A percentile compares a stretch with the other conserved stretches of the same genome.
Evolutionary conservation across 2,888 invertebrate species (phyloP).

Genomic region (Tachina lurida): DNA sequence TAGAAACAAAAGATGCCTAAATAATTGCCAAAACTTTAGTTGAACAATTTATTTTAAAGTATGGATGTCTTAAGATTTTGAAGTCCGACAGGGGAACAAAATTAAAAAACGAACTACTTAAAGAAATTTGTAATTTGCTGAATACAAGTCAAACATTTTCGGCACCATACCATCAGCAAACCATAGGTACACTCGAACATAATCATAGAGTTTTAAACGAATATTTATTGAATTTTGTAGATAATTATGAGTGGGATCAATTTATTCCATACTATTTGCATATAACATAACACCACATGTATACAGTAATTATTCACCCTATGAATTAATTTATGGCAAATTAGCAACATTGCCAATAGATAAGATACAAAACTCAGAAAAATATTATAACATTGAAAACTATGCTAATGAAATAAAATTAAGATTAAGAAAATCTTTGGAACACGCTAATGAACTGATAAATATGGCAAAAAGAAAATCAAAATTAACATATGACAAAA

Average conservation of each 20-base stretch:
- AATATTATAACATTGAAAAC: background rate
- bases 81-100: constrained; percentile 12
- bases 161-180: constrained; percentile 1
- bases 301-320: background rate
- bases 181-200: background rate
- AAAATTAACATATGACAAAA: background rate
- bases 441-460: background rate
- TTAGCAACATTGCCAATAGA: background rate
- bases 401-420: background rate
- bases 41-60: too few relatives aligned
- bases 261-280: background rate
- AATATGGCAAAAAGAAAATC: background rate
- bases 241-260: background rate
- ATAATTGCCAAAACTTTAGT: too few relatives aligned
- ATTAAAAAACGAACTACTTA: constrained; percentile 6
- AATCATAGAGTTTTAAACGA: background rate
- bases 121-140: constrained; percentile 4
- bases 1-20: too few relatives aligned
- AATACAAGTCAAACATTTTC: background rate
- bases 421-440: background rate
- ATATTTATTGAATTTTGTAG: background rate
- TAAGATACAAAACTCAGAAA: background rate
- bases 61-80: background rate
- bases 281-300: background rate
- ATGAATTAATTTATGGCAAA: background rate